Percentiles rank a stretch among this genome's conserved stretches.
Evolutionary conservation across 2,113 vertebrate species (phyloP).

Genomic region (Clinocottus analis): DNA sequence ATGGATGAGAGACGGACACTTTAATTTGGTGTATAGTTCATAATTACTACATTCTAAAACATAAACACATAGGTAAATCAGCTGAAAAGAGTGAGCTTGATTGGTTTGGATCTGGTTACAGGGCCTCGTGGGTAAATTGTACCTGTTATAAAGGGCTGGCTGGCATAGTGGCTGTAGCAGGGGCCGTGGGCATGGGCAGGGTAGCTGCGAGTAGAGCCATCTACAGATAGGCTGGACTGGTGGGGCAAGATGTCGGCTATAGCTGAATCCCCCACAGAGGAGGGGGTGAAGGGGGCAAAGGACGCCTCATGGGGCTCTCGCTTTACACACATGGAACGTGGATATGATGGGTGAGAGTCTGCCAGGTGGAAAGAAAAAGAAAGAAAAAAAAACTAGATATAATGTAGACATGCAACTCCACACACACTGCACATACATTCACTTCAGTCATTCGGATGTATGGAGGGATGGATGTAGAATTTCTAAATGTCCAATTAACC

Average conservation of each 20-base stretch:
- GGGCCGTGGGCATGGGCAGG: slow-evolving; percentile 84
- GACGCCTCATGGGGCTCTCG: slow-evolving; percentile 92
- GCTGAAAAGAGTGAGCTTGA: slow-evolving; percentile 19
- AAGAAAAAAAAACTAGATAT: slow-evolving; percentile 58
- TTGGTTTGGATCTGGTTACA: slow-evolving; percentile 25
- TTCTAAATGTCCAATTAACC: slow-evolving; percentile 15
- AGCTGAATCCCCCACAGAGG: slow-evolving; percentile 87
- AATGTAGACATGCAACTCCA: slow-evolving; percentile 70
- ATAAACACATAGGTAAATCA: slow-evolving; percentile 33
- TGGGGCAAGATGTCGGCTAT: slow-evolving; percentile 90
- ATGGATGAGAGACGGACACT: slow-evolving; percentile 13
- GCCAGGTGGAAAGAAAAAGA: slow-evolving; percentile 78
- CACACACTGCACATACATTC: slow-evolving; percentile 50
- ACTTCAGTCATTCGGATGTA: slow-evolving; percentile 57
- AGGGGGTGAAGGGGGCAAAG: slow-evolving; percentile 92
- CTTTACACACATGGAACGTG: slow-evolving; percentile 90
- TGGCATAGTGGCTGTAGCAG: slow-evolving; percentile 90
- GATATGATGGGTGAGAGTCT: slow-evolving; percentile 90
- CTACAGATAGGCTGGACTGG: slow-evolving; percentile 89
- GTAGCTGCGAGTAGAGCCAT: slow-evolving; percentile 90
- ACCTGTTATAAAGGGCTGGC: slow-evolving; percentile 92
- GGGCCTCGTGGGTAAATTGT: slow-evolving; percentile 69
- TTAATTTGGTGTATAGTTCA: slow-evolving; percentile 34
- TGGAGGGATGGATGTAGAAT: slow-evolving; percentile 54
- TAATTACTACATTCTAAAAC: not conserved